Evolutionary conservation across 2,888 invertebrate species (phyloP), one percentile per base, ranked within the genome.

Genomic region (Congeria kusceri): DNA sequence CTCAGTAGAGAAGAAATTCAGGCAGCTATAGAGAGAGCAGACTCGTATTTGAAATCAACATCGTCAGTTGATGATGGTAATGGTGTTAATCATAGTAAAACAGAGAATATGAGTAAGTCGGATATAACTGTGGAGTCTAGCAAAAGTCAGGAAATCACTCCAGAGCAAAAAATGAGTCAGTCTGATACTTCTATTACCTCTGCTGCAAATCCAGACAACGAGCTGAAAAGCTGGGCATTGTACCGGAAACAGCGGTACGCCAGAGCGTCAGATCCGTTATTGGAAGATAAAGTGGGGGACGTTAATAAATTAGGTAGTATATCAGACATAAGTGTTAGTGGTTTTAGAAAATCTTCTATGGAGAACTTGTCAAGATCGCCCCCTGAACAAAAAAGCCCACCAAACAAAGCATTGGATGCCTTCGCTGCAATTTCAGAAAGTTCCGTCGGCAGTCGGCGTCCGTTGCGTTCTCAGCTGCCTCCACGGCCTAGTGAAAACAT

Each of bases 1-100:
- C 64, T 91, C 11, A 89, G 90, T 78, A 84, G 83, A 46, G 89
- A 90, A 44, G 90, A 91, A 69, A 89, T 91, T 53, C 87, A 89
- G 65, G 86, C 87, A 49, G 89, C 91, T 13, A 59, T 90, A 20
- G 87, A 88, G 39, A 71, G 83, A 64, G 91, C 91, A 11, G 90
- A 91, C 65, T 77, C 82, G 13, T 91, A 91, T 80, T 84, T 89
- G 58, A 78, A 86, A 39, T 85, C 80, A 44, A 68, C 83, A 3
- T 74, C 71, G 47, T 71, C 85, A 0, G 74, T 83, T 7, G 85
- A 69, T n/a, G 88, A 89, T 39, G 65, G 63, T 1, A n/a, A n/a
- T n/a, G 68, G 75, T 15, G 53, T 47, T 18, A 27, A 49, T 3
- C 61, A 70, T 58, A 85, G 63, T 49, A 47, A 46, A 29, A 69